Evolutionary conservation across 2,797 vertebrate genomes (phyloP).

Genomic region (Myotis findleyi): DNA sequence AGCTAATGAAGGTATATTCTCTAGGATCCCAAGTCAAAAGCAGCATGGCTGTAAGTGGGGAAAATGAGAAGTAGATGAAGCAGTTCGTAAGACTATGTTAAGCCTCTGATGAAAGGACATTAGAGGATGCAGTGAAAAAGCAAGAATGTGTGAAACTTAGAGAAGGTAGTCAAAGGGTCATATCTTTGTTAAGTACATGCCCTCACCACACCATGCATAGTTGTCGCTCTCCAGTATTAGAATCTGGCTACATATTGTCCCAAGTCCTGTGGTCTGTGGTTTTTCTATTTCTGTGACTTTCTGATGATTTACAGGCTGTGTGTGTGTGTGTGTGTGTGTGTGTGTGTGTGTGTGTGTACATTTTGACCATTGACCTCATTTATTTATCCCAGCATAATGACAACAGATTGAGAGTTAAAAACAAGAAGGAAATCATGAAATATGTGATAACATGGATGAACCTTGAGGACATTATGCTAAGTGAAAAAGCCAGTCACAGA

Average conservation of each 20-base stretch:
- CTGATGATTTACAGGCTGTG: not conserved
- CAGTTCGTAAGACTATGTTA: not conserved
- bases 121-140: not conserved
- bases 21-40: not conserved
- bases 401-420: not conserved
- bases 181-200: not conserved
- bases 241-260: not conserved
- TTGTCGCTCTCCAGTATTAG: not conserved
- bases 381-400: conserved; percentile 4
- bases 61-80: not conserved
- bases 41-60: not conserved
- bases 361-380: conserved; percentile 23
- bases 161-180: not conserved
- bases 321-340: not conserved
- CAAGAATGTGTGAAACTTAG: not conserved
- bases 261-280: not conserved
- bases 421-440: not conserved
- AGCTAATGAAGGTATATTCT: not conserved
- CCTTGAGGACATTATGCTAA: not conserved
- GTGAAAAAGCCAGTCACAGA: not conserved
- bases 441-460: not conserved
- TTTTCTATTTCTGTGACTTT: not conserved
- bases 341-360: not conserved
- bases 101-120: not conserved
- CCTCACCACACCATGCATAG: not conserved